Base-by-base conservation (phyloP, 2,113 vertebrate genomes). In the Centropus unirufus region DNA sequence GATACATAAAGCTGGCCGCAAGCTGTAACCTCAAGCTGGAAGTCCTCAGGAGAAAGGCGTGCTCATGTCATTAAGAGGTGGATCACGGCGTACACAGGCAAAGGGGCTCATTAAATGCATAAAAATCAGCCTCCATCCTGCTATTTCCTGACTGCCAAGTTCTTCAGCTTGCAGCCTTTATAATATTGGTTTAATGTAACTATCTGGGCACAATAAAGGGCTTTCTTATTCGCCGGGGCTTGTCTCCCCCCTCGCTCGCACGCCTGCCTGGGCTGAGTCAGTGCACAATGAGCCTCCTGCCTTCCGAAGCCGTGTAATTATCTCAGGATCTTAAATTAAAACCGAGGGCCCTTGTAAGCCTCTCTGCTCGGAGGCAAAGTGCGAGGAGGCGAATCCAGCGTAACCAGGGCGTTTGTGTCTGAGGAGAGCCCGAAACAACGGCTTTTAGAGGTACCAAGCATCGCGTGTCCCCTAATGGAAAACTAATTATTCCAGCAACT, bases 251-350 rank as follows among this genome's bases (percentile, higher is more conserved):
- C 89, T 79, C 57, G 7, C 49, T 68, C 20, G 42, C 85, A 49
- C 8, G 73, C 69, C 89, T 68, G 86, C 78, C 83, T n/a, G 51
- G 75, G 51, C 7, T 88, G 90, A 95, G 87, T 92, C 87, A 85
- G 55, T 23, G 72, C 63, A 87, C 92, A 79, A 92, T 24, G 87
- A 88, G 79, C 52, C 87, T 95, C 90, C 51, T 64, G 69, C 87
- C 79, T 94, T 83, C 83, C 20, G 10, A 74, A 73, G 83, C 55
- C 79, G 11, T 20, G 64, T 42, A 49, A 79, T 94, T 82, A 94
- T 82, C 87, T 88, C 87, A 70, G 75, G 34, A 85, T 79, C 87
- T 85, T 47, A 55, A 85, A 78, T 91, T 77, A 69, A 90, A 92
- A 83, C 68, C 24, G 6, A 57, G 66, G 32, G 14, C 66, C 78